A percentile compares a stretch with the other conserved stretches of the same genome.
phyloP scores from a whole-genome alignment of 2,113 vertebrate genomes.

The Ceratotherium simum region DNA sequence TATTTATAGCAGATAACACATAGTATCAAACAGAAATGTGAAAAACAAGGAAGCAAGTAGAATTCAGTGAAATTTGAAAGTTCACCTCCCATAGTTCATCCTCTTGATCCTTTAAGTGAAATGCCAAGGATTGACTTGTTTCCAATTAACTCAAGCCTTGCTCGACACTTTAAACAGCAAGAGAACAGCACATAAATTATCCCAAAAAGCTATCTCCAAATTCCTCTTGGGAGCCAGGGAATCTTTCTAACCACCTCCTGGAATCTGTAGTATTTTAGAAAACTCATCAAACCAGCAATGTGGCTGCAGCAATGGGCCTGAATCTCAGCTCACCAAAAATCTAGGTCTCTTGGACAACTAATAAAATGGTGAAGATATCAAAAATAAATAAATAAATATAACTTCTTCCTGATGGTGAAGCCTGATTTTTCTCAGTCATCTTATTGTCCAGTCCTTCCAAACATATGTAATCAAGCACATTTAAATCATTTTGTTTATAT shows the following conservation, averaged over 20 bases:
- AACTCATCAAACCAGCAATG: neutral
- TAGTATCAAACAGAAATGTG: neutral
- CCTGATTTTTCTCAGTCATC: neutral
- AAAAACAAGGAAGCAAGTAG: neutral
- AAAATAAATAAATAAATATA: neutral
- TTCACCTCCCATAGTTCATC: neutral
- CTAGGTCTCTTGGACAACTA: neutral
- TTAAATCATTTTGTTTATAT: neutral
- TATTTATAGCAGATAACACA: neutral
- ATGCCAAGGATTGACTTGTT: neutral
- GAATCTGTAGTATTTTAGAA: neutral
- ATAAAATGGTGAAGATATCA: neutral
- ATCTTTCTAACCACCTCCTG: neutral
- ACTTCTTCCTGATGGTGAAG: neutral
- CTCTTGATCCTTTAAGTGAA: slow-evolving; percentile 11
- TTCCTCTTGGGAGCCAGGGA: slow-evolving; percentile 11
- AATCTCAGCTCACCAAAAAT: slow-evolving; percentile 7
- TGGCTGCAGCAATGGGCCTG: neutral
- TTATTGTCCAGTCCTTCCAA: neutral
- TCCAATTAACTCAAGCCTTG: slow-evolving; percentile 47
- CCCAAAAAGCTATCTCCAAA: neutral
- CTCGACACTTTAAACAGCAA: slow-evolving; percentile 9
- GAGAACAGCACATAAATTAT: neutral
- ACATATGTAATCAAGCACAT: neutral
- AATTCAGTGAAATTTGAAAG: slow-evolving; percentile 7